Conservation (phyloP, 2,113 vertebrate species). For the Phoxinus phoxinus region DNA sequence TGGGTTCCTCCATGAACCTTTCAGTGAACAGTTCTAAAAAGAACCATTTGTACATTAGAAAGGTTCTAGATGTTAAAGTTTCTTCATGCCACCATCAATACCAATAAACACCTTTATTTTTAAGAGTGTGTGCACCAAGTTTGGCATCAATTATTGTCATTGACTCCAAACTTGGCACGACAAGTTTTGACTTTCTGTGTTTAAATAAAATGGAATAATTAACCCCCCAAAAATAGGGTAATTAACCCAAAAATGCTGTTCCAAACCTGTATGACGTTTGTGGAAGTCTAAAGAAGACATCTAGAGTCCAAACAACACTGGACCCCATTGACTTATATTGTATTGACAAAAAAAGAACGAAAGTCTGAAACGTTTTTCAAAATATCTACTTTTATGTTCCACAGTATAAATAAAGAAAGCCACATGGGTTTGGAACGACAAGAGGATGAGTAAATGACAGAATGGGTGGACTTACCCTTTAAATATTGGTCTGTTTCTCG, state of each 20-base stretch:
- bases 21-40: too few relatives aligned
- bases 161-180: too few relatives aligned
- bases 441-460: neutral
- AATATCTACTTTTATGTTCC: neutral
- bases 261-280: neutral
- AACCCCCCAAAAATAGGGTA: too few relatives aligned
- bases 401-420: neutral
- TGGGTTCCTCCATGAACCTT: neutral
- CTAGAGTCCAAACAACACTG: neutral
- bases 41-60: neutral
- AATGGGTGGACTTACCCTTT: neutral
- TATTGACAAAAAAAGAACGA: neutral
- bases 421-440: neutral
- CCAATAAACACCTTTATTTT: neutral
- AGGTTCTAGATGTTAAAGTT: neutral
- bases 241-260: neutral
- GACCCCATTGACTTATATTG: neutral
- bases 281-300: neutral
- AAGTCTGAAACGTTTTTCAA: neutral
- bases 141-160: too few relatives aligned
- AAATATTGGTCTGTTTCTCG: neutral
- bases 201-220: too few relatives aligned
- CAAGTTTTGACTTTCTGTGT: too few relatives aligned
- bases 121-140: too few relatives aligned
- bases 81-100: neutral